Evolutionary conservation across 2,113 vertebrate genomes (phyloP).

Genomic region (Paradoxurus hermaphroditus): DNA sequence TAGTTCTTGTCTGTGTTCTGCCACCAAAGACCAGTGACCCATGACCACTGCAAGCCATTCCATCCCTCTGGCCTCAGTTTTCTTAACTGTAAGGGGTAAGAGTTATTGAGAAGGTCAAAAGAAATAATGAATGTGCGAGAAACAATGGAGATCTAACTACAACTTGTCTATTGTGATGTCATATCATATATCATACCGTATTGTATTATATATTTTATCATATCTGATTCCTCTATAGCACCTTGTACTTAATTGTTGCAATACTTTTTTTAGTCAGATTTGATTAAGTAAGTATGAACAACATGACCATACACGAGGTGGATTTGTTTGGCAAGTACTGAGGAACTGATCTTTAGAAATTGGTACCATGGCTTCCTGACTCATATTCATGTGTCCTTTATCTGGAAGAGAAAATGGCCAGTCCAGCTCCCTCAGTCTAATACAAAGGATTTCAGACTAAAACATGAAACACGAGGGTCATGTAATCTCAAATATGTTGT

Average conservation of each 20-base stretch:
- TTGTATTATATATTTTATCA: neutral
- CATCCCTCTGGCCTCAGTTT: neutral
- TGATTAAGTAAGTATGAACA: neutral
- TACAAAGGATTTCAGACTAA: conserved; percentile 1
- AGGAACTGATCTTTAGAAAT: neutral
- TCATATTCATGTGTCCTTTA: neutral
- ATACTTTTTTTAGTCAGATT: neutral
- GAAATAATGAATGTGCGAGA: neutral
- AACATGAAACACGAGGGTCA: neutral
- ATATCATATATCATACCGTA: neutral
- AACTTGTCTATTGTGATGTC: neutral
- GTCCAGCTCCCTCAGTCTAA: neutral
- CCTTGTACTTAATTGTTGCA: neutral
- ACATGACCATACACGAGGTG: neutral
- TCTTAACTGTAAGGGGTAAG: neutral
- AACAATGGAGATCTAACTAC: neutral
- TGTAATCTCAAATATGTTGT: neutral
- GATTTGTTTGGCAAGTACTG: neutral
- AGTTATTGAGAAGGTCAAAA: neutral
- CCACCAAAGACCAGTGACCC: neutral
- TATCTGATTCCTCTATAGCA: neutral
- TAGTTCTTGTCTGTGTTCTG: neutral
- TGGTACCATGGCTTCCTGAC: neutral
- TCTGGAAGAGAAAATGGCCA: neutral
- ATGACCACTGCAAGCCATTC: neutral